Evolutionary conservation across 2,113 vertebrate genomes (phyloP).

Genomic region (Oncorhynchus clarkii): DNA sequence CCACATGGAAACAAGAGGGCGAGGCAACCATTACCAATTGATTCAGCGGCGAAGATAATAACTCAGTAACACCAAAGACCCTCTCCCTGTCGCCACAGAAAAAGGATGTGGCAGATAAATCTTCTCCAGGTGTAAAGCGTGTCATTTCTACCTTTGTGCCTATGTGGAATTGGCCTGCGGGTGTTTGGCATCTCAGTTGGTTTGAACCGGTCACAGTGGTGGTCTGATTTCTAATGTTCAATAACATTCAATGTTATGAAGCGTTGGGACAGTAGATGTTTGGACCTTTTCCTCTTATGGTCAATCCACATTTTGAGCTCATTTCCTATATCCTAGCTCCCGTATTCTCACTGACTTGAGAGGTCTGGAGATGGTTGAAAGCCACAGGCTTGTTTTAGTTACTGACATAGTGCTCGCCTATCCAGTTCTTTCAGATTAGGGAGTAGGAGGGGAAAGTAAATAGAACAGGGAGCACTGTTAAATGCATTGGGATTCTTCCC

Average conservation of each 20-base stretch:
- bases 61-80: conserved; percentile 11
- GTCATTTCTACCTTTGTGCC: not conserved
- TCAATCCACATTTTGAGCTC: not conserved
- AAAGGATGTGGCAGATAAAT: too few species aligned
- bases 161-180: not conserved
- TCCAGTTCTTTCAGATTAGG: too few species aligned
- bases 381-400: too few species aligned
- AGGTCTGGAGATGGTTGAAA: too few species aligned
- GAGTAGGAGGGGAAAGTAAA: too few species aligned
- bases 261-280: not conserved
- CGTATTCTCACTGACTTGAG: not conserved
- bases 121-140: not conserved
- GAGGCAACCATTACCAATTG: not conserved
- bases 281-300: not conserved
- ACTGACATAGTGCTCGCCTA: too few species aligned
- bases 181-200: not conserved
- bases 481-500: too few species aligned
- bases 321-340: not conserved
- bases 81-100: not conserved
- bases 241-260: not conserved
- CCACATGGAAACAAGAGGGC: conserved; percentile 76
- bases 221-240: not conserved
- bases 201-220: not conserved
- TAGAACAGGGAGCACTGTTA: too few species aligned
- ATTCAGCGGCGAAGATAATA: not conserved